Evolutionary conservation across 2,888 invertebrate species (phyloP).

Genomic region (Hipparchia semele): DNA sequence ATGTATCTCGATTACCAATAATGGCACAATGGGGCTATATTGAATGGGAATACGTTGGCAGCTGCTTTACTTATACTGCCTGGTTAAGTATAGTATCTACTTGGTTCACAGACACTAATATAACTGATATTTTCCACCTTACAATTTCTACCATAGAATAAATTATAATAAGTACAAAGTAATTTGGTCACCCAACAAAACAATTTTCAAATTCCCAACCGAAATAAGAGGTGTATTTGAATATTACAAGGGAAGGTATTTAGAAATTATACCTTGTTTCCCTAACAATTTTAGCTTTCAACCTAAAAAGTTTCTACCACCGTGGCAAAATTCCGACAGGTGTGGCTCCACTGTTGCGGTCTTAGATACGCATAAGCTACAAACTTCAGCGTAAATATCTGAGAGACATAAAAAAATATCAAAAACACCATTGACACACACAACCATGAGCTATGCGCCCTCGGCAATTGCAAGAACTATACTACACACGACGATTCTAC

Average conservation of each 20-base stretch:
- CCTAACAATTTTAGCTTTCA: slow-evolving; percentile 46
- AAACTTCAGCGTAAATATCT: slow-evolving; percentile 27
- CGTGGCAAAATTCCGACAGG: slow-evolving; percentile 53
- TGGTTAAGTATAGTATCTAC: background rate
- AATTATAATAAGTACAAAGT: no score
- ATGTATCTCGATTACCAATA: slow-evolving; percentile 70
- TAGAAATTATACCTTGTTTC: slow-evolving; percentile 39
- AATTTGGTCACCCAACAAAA: slow-evolving; percentile 1
- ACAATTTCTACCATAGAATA: background rate
- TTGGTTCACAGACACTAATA: background rate
- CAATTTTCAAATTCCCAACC: slow-evolving; percentile 6
- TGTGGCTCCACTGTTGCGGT: slow-evolving; percentile 50
- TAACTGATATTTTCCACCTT: background rate
- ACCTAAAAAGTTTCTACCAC: slow-evolving; percentile 51
- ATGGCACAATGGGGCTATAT: slow-evolving; percentile 67
- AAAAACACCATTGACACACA: background rate
- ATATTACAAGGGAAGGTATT: slow-evolving; percentile 21
- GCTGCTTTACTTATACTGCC: slow-evolving; percentile 61
- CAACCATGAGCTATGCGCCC: no score
- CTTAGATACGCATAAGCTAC: slow-evolving; percentile 41
- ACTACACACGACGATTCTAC: no score
- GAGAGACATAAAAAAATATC: background rate
- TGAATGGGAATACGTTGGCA: slow-evolving; percentile 63
- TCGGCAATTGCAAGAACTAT: no score
- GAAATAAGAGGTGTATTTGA: slow-evolving; percentile 4